These are phyloP conservation scores for Protobothrops mucrosquamatus DNA, from an alignment of 2,113 vertebrate species.

Conservation along the genomic window DNA sequence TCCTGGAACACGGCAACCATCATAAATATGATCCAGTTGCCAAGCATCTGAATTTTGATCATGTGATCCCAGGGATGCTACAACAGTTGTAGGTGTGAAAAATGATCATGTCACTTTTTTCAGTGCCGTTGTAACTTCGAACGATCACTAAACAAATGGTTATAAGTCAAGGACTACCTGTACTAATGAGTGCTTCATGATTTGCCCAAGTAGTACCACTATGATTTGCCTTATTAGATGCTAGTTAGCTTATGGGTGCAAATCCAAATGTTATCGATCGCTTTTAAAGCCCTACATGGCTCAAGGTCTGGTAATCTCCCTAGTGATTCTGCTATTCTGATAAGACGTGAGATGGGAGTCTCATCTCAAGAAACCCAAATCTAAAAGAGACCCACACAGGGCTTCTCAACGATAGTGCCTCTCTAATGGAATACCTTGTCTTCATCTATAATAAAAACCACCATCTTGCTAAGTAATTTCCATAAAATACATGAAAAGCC, in stretches of 20 bases:
- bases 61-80: too few species aligned
- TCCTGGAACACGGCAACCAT: too few species aligned
- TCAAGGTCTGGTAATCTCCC: background rate
- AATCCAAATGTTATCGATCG: background rate
- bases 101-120: too few species aligned
- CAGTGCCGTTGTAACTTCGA: too few species aligned
- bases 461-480: background rate
- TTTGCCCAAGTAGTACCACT: background rate
- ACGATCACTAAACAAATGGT: too few species aligned
- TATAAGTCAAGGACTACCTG: background rate
- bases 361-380: background rate
- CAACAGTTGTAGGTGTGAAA: too few species aligned
- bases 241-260: background rate
- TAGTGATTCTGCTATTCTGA: background rate
- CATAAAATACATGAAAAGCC: background rate
- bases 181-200: background rate
- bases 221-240: background rate
- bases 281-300: background rate
- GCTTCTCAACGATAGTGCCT: background rate
- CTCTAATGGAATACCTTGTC: background rate
- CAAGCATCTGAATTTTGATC: too few species aligned
- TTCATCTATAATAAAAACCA: background rate
- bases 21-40: too few species aligned
- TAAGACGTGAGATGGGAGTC: background rate
- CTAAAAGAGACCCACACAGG: background rate